Base-by-base conservation (phyloP, 2,888 invertebrate species). In the Lepidocyrtoides sp. region DNA sequence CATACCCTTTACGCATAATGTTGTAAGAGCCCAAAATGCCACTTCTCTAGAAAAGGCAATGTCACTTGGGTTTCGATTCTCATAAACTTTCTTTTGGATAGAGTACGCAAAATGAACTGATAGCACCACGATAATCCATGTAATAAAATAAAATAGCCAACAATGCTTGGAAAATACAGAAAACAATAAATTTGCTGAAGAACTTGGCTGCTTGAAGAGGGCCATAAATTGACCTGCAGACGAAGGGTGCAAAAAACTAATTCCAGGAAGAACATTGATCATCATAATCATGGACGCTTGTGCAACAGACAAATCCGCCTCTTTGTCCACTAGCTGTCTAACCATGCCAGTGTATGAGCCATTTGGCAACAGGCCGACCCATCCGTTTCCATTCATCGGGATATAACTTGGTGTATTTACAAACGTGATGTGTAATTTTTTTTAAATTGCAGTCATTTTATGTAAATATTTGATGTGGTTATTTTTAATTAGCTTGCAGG, bases 181-280 rank as follows among this genome's bases (percentile, higher is more conserved):
- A 12, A 81, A 41, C 12, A 87, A 10, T 44, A 92, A 14, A 60
- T 86, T 29, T 2, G 12, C 2, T 23, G 17, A 63, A 1, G 77
- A 60, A 14, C 32, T 69, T 12, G 92, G 92, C 63, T 92, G 92
- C 3, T 72, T 54, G 69, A 92, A 92, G 20, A 89, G 44, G 1
- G 92, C 92, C 14, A 86, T 79, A 14, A 92, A 48, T 29, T 63
- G 48, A 0, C 87, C 83, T 14, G 57, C 10, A 8, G 88, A 29
- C 5, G 89, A 51, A n/a, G 84, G 44, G 14, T 85, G 91, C 2
- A 92, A 69, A 54, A 92, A 92, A 26, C 82, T 91, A 7, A 92
- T 75, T 10, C 77, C 75, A 4, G 79, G 23, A 4, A 87, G 12
- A 29, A 66, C 66, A 41, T 91, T 41, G 20, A 63, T 75, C 87